A percentile compares a stretch with the other conserved stretches of the same genome.
Conservation (phyloP, 2,113 vertebrate genomes). For the Danionella cerebrum region DNA sequence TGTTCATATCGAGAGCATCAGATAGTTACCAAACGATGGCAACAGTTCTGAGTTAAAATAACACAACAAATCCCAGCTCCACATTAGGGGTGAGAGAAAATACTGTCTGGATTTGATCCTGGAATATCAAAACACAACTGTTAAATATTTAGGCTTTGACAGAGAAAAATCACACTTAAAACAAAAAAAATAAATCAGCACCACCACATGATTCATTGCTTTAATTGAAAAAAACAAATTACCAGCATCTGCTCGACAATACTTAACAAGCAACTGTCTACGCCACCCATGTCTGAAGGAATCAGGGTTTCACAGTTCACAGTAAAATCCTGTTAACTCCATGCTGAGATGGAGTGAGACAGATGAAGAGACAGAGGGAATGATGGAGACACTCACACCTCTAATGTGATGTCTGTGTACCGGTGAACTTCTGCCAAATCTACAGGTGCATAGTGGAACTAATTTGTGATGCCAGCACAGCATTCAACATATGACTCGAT, state of each 20-base stretch:
- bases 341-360: neutral
- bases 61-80: too few relatives aligned
- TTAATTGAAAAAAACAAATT: neutral
- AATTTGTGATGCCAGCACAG: too few relatives aligned
- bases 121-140: neutral
- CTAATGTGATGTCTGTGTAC: constrained; percentile 18
- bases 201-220: neutral
- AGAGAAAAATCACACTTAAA: too few relatives aligned
- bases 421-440: constrained; percentile 34
- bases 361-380: neutral
- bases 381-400: constrained; percentile 35
- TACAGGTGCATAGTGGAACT: constrained; percentile 36
- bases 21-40: too few relatives aligned
- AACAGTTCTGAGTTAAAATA: too few relatives aligned
- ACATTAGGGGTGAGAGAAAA: too few relatives aligned
- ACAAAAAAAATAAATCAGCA: too few relatives aligned
- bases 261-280: constrained; percentile 15
- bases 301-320: too few relatives aligned
- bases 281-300: neutral
- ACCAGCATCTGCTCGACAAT: neutral
- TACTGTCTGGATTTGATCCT: too few relatives aligned
- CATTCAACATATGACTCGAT: too few relatives aligned
- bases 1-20: too few relatives aligned
- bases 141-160: too few relatives aligned
- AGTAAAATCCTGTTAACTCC: constrained; percentile 7